Evolutionary conservation across 2,888 invertebrate species (phyloP).

Genomic region (Gastracanthus pulcherrimus): DNA sequence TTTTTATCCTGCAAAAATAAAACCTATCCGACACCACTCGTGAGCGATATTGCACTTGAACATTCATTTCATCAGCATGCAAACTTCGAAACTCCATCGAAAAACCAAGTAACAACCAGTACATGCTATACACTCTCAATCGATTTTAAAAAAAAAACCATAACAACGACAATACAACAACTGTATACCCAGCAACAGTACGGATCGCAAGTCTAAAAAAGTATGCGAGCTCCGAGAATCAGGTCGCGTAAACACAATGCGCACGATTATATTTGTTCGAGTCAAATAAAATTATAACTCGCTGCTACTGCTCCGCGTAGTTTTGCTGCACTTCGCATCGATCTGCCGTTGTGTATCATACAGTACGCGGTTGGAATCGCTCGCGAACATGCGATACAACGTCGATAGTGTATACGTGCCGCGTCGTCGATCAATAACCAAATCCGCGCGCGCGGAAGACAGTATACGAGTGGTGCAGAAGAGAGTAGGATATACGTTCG

Average conservation of each 20-base stretch:
- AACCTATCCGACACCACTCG: no score
- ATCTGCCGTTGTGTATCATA: background rate
- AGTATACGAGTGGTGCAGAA: background rate
- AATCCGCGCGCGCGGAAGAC: slow-evolving; percentile 1
- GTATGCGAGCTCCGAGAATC: background rate
- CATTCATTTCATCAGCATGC: background rate
- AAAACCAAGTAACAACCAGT: background rate
- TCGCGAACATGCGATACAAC: background rate
- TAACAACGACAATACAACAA: no score
- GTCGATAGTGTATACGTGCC: background rate
- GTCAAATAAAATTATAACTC: slow-evolving; percentile 37
- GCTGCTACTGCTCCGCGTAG: no score
- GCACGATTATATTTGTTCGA: slow-evolving; percentile 17
- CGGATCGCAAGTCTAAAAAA: no score
- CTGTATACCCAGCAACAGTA: background rate
- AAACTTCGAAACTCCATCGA: background rate
- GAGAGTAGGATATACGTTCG: background rate
- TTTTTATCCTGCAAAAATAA: no score
- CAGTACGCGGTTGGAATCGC: background rate
- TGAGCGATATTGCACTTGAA: background rate
- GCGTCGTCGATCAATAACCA: slow-evolving; percentile 8
- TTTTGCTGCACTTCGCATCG: background rate
- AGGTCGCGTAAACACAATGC: slow-evolving; percentile 6
- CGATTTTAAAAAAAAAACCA: background rate
- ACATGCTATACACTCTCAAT: background rate